Conservation (phyloP, 2,888 invertebrate genomes). For the Melieria crassipennis region DNA sequence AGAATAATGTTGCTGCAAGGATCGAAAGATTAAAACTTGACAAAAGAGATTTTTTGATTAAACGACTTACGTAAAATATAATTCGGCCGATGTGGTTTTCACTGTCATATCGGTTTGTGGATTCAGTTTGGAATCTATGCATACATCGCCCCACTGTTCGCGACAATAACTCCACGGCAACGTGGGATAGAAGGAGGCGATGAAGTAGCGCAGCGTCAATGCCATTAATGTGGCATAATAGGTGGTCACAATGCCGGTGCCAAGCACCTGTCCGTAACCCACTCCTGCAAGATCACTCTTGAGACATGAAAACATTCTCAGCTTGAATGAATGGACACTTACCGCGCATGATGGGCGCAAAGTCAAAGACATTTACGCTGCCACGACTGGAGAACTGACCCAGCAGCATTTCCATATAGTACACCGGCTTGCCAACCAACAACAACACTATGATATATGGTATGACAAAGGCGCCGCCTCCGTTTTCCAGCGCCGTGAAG, state of each 20-base stretch:
- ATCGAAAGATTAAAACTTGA: background rate
- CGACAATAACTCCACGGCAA: slow-evolving; percentile 74
- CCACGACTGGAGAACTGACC: slow-evolving; percentile 79
- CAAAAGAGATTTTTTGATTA: background rate
- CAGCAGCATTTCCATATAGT: slow-evolving; percentile 77
- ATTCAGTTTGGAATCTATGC: slow-evolving; percentile 56
- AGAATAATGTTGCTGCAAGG: slow-evolving; percentile 67
- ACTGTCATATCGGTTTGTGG: slow-evolving; percentile 28
- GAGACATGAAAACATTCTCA: background rate
- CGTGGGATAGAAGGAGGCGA: slow-evolving; percentile 70
- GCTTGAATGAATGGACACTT: slow-evolving; percentile 33
- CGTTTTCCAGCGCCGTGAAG: slow-evolving; percentile 73
- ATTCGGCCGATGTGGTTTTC: slow-evolving; percentile 63
- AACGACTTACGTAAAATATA: slow-evolving; percentile 64
- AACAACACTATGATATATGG: slow-evolving; percentile 74
- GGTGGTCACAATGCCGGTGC: slow-evolving; percentile 70
- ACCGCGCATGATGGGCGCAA: slow-evolving; percentile 77
- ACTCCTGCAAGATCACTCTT: slow-evolving; percentile 63
- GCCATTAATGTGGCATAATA: slow-evolving; percentile 77
- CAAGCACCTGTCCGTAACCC: slow-evolving; percentile 70
- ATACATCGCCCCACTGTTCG: slow-evolving; percentile 67
- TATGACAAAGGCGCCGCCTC: slow-evolving; percentile 75
- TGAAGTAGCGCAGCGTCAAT: slow-evolving; percentile 72
- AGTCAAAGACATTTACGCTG: slow-evolving; percentile 73
- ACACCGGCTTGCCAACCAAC: slow-evolving; percentile 74